Evolutionary conservation across 2,113 vertebrate genomes (phyloP).

Genomic region (Limnothrissa miodon): DNA sequence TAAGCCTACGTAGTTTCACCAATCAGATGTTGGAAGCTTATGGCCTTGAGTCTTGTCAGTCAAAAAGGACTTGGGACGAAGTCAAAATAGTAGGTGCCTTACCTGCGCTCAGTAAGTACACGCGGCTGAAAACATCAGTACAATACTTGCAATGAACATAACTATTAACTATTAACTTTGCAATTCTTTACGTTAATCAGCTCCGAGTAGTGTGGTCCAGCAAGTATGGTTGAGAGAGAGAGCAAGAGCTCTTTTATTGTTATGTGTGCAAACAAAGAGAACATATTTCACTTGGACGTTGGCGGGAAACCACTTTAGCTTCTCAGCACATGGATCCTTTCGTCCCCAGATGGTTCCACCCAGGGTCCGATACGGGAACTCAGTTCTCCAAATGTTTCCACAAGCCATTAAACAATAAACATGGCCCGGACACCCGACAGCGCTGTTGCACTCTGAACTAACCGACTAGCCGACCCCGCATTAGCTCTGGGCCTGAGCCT

Average conservation of each 20-base stretch:
- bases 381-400: constrained; percentile 15
- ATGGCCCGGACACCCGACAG: not conserved
- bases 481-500: not conserved
- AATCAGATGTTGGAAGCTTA: not conserved
- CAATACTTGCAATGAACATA: not conserved
- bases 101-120: too few species aligned
- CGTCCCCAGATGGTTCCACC: constrained; percentile 3
- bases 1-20: not conserved
- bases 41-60: not conserved
- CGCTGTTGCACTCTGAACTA: not conserved
- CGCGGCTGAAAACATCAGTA: too few species aligned
- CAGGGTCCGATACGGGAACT: not conserved
- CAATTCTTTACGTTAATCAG: not conserved
- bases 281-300: not conserved
- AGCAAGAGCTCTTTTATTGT: not conserved
- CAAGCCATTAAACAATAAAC: constrained; percentile 14
- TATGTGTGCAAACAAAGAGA: not conserved
- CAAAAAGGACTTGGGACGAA: too few species aligned
- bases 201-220: not conserved
- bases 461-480: not conserved
- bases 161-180: not conserved
- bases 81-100: not conserved
- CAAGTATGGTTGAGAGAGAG: not conserved
- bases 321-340: not conserved
- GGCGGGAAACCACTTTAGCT: not conserved